phyloP scores from a whole-genome alignment of 2,113 vertebrate species.

The Aptenodytes forsteri region DNA sequence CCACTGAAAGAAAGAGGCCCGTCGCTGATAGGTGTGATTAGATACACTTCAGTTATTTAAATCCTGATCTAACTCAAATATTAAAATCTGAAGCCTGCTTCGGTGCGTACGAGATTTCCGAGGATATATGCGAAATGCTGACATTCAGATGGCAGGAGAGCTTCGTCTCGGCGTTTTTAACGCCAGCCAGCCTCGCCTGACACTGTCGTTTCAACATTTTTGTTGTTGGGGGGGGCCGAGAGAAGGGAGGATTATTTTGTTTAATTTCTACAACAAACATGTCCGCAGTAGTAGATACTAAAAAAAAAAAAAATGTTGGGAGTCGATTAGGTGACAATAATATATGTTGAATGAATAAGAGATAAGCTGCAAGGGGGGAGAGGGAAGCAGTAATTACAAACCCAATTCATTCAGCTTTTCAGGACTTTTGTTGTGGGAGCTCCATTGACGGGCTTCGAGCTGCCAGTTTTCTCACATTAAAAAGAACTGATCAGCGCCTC shows the following conservation, averaged over 20 bases:
- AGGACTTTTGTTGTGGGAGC: conserved; percentile 79
- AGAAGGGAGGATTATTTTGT: conserved; percentile 29
- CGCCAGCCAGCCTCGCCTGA: neutral
- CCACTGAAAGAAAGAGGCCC: conserved; percentile 21
- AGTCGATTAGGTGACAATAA: conserved; percentile 76
- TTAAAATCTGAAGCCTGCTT: neutral
- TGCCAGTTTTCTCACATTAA: conserved; percentile 80
- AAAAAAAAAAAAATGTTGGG: conserved; percentile 53
- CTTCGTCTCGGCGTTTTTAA: neutral
- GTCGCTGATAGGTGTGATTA: conserved; percentile 48
- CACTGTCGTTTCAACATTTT: neutral
- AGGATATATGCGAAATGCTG: neutral
- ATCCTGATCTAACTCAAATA: conserved; percentile 39
- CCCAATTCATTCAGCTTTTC: conserved; percentile 83
- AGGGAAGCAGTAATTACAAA: conserved; percentile 78
- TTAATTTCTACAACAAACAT: conserved; percentile 56
- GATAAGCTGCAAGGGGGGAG: conserved; percentile 72
- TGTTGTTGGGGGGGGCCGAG: neutral
- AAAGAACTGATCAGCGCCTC: conserved; percentile 76
- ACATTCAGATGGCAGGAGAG: neutral
- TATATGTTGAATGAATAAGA: conserved; percentile 81
- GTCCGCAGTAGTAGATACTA: conserved; percentile 3
- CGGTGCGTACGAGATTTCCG: neutral
- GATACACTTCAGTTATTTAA: conserved; percentile 46
- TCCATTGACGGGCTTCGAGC: conserved; percentile 76